Evolutionary conservation across 1,140 invertebrate species (phyloP).

Genomic region (Tachypleus tridentatus): DNA sequence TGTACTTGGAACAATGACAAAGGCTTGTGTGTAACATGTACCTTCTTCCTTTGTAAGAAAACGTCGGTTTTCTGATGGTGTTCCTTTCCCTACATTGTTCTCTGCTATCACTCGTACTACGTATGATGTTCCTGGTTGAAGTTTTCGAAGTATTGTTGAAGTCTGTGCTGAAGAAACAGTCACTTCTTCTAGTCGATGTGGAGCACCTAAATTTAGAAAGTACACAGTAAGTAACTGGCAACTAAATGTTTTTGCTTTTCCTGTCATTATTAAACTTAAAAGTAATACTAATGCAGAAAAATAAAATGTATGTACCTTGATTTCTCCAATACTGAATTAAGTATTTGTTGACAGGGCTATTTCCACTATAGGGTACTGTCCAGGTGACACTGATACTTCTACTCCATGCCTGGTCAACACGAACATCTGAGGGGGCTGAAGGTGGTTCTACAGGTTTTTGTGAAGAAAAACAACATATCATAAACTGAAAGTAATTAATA

Average conservation of each 20-base stretch:
- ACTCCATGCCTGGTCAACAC: conserved; percentile 82
- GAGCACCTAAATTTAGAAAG: conserved; percentile 9
- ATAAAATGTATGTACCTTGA: conserved; percentile 4
- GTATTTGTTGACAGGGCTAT: conserved; percentile 80
- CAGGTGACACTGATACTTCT: conserved; percentile 82
- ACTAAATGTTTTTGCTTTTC: too few species aligned
- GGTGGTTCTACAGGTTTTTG: conserved; percentile 58
- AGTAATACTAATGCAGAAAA: too few species aligned
- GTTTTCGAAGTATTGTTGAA: conserved; percentile 25
- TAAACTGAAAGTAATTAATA: too few species aligned
- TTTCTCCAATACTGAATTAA: conserved; percentile 79
- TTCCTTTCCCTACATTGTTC: conserved; percentile 48
- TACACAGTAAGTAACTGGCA: background rate
- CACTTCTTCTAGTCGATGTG: conserved; percentile 15
- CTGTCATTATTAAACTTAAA: too few species aligned
- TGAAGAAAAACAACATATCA: too few species aligned
- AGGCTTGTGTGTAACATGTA: conserved; percentile 24
- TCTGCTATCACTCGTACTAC: conserved; percentile 34
- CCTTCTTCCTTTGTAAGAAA: conserved; percentile 71
- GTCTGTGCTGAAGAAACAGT: conserved; percentile 22
- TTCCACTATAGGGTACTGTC: conserved; percentile 88
- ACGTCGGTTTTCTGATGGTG: conserved; percentile 68
- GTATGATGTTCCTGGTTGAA: conserved; percentile 35
- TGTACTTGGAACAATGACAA: too few species aligned
- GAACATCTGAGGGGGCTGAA: conserved; percentile 78